Percentiles rank a stretch among this genome's conserved stretches.
Evolutionary conservation across 2,888 invertebrate species (phyloP).

Genomic region (Cataglyphis cursor): DNA sequence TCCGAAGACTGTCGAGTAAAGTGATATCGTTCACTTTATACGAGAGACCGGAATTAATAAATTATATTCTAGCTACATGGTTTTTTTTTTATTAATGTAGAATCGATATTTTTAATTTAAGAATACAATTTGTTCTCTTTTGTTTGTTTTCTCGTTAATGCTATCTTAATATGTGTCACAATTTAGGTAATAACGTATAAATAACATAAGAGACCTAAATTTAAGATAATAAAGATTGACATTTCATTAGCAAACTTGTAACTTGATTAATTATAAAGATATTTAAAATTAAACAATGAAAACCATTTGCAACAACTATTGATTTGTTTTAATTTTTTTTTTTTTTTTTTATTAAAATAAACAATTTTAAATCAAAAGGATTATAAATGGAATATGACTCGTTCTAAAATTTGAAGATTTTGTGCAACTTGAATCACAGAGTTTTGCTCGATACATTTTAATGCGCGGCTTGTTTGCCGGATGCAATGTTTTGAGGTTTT

Average conservation of each 20-base stretch:
- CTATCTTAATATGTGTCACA: not conserved
- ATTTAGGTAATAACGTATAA: not conserved
- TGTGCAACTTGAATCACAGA: slow-evolving; percentile 6
- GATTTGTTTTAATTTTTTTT: not conserved
- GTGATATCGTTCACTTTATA: slow-evolving; percentile 2
- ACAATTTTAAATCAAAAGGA: not conserved
- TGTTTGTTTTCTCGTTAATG: not conserved
- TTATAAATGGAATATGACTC: not conserved
- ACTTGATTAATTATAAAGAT: not conserved
- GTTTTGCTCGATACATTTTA: slow-evolving; percentile 34
- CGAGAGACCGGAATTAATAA: not conserved
- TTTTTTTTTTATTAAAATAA: not conserved
- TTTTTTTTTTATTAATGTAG: not conserved
- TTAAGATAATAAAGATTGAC: not conserved
- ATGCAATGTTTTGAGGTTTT: slow-evolving; percentile 32
- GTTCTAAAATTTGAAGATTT: not conserved
- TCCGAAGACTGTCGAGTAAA: not conserved
- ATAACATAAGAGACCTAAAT: not conserved
- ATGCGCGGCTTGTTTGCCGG: slow-evolving; percentile 23
- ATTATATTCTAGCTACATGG: not conserved
- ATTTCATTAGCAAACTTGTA: not conserved
- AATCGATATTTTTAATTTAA: not conserved
- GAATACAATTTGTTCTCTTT: not conserved
- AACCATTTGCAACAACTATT: not conserved
- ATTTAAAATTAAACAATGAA: not conserved